Conservation (phyloP, 1,140 invertebrate species). For the Hypothenemus hampei region DNA sequence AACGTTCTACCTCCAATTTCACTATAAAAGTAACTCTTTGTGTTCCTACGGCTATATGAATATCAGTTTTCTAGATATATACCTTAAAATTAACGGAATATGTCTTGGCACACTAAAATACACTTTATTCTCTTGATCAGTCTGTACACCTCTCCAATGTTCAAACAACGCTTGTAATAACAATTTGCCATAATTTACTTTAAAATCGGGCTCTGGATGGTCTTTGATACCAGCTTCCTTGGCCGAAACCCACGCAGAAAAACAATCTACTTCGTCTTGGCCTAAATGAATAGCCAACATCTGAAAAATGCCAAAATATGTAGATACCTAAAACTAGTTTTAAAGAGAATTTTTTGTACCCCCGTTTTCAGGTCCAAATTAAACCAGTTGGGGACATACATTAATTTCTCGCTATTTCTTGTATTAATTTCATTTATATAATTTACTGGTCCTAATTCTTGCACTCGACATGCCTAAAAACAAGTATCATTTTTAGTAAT, state of each 20-base stretch:
- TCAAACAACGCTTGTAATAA: conserved; percentile 92
- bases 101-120: conserved; percentile 92
- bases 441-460: conserved; percentile 87
- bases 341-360: conserved; percentile 50
- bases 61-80: conserved; percentile 25
- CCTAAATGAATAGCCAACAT: conserved; percentile 96
- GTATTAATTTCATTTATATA: conserved; percentile 91
- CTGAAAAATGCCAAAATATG: conserved; percentile 46
- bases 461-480: conserved; percentile 73
- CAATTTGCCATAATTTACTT: conserved; percentile 94
- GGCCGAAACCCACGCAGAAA: conserved; percentile 96
- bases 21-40: conserved; percentile 50
- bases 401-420: conserved; percentile 77
- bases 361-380: conserved; percentile 98
- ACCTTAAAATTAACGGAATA: conserved; percentile 96
- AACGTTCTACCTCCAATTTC: conserved; percentile 92
- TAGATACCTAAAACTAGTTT: background rate
- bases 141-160: conserved; percentile 81
- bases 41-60: conserved; percentile 2
- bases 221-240: conserved; percentile 86
- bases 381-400: conserved; percentile 99
- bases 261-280: conserved; percentile 96
- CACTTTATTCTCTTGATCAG: conserved; percentile 65
- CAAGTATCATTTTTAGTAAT: conserved; percentile 4
- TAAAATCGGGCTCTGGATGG: conserved; percentile 77